These are phyloP conservation scores for Camponotus fellah DNA, from an alignment of 2,888 invertebrate genomes.

Conservation along the genomic window DNA sequence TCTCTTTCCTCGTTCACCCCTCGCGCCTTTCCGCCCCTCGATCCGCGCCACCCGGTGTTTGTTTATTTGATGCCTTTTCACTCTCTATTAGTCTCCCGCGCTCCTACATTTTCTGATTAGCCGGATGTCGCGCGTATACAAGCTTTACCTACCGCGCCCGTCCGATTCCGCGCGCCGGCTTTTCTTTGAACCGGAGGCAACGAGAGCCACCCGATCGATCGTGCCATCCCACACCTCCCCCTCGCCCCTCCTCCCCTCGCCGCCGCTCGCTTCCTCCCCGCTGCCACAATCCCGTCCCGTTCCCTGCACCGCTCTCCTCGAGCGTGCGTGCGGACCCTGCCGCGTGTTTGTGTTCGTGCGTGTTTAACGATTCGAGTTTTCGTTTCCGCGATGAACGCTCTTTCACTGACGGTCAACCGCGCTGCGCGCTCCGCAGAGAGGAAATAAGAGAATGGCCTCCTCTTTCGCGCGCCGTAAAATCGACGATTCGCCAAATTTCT, in stretches of 20 bases:
- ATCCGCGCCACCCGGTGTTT: slow-evolving; percentile 79
- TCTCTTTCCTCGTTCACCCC: slow-evolving; percentile 31
- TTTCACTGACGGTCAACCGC: slow-evolving; percentile 76
- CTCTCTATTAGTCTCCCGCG: slow-evolving; percentile 85
- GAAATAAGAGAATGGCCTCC: slow-evolving; percentile 58
- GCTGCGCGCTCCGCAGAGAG: slow-evolving; percentile 56
- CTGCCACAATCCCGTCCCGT: slow-evolving; percentile 12
- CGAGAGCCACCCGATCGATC: slow-evolving; percentile 79
- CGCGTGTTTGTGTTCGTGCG: slow-evolving; percentile 48
- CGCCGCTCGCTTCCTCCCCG: slow-evolving; percentile 18
- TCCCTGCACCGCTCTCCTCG: slow-evolving; percentile 56
- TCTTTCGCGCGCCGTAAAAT: slow-evolving; percentile 38
- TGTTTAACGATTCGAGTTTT: slow-evolving; percentile 76
- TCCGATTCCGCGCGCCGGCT: slow-evolving; percentile 79
- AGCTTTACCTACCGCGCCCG: slow-evolving; percentile 78
- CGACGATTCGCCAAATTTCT: slow-evolving; percentile 61
- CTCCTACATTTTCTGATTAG: slow-evolving; percentile 85
- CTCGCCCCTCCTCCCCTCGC: slow-evolving; percentile 10
- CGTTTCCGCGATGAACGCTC: slow-evolving; percentile 74
- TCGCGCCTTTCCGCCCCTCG: slow-evolving; percentile 56
- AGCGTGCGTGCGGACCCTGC: slow-evolving; percentile 64
- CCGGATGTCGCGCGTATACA: slow-evolving; percentile 82
- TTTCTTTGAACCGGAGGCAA: slow-evolving; percentile 80
- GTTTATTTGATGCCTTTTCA: slow-evolving; percentile 86
- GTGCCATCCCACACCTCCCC: slow-evolving; percentile 54